Conservation (phyloP, 2,113 vertebrate genomes). For the Todiramphus chloris region DNA sequence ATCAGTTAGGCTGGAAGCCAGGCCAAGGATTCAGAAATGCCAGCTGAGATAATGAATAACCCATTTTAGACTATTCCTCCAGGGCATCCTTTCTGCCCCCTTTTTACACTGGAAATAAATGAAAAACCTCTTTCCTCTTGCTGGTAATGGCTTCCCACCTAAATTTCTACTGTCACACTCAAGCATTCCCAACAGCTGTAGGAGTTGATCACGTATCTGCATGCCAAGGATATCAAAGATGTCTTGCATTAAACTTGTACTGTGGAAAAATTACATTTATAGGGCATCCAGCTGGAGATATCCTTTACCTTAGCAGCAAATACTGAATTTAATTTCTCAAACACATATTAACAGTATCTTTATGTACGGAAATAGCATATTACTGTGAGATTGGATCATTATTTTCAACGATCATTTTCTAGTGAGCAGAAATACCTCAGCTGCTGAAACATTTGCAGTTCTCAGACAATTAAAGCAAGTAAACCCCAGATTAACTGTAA, state of each 20-base stretch:
- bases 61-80: neutral
- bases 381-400: neutral
- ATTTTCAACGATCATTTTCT: neutral
- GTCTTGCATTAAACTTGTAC: neutral
- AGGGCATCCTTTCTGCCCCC: neutral
- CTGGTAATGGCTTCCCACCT: neutral
- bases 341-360: neutral
- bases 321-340: neutral
- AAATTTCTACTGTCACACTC: neutral
- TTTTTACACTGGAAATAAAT: neutral
- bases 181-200: neutral
- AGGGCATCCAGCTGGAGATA: neutral
- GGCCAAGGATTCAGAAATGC: neutral
- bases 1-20: neutral
- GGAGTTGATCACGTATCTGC: neutral
- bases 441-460: neutral
- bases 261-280: neutral
- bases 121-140: neutral
- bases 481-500: neutral
- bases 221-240: neutral
- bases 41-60: neutral
- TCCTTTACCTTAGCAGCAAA: neutral
- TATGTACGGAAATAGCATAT: neutral
- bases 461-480: neutral
- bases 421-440: neutral